These are phyloP conservation scores for Vombatus ursinus DNA, from an alignment of 2,113 vertebrate genomes.

Conservation along the genomic window DNA sequence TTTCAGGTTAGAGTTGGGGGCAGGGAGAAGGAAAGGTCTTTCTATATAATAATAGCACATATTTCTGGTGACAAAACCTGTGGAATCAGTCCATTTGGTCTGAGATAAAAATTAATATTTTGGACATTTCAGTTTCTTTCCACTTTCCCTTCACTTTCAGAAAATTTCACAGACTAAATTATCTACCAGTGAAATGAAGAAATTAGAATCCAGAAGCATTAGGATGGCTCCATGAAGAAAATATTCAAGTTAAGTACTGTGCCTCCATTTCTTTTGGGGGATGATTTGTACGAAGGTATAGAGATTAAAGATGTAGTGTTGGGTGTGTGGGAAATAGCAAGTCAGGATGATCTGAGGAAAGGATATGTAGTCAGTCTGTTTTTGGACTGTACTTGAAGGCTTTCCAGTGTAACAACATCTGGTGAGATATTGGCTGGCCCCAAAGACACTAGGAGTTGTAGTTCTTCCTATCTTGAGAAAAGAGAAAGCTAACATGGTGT, in stretches of 20 bases:
- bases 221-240: too few relatives aligned
- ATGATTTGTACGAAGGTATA: neutral
- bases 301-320: neutral
- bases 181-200: conserved; percentile 7
- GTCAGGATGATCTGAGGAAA: neutral
- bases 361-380: too few relatives aligned
- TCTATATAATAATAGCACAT: neutral
- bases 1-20: neutral
- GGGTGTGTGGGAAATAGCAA: neutral
- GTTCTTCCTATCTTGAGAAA: too few relatives aligned
- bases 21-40: neutral
- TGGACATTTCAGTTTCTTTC: conserved; percentile 23
- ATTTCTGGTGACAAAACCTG: conserved; percentile 18
- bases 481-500: too few relatives aligned
- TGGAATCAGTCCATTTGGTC: conserved; percentile 2
- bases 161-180: conserved; percentile 16
- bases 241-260: too few relatives aligned
- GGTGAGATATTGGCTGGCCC: too few relatives aligned
- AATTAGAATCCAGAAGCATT: conserved; percentile 18
- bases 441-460: too few relatives aligned
- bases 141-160: conserved; percentile 32
- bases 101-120: conserved; percentile 51
- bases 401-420: too few relatives aligned
- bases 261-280: too few relatives aligned
- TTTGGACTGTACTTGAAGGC: too few relatives aligned